A percentile compares a stretch with the other conserved stretches of the same genome.
Conservation (phyloP, 2,888 invertebrate species). For the Hydrotaea cyrtoneurina region DNA sequence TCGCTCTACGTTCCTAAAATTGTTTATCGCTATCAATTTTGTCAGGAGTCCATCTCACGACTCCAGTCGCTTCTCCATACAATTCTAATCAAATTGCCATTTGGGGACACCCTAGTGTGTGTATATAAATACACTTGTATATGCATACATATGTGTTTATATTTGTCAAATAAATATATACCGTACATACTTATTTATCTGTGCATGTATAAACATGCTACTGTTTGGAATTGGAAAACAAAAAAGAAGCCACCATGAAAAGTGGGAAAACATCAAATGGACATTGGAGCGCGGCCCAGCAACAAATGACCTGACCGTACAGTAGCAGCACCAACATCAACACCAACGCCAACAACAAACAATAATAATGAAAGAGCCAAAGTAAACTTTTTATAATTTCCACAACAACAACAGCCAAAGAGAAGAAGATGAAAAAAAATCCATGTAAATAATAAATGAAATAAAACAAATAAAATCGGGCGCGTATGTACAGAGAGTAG, state of each 20-base stretch:
- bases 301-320: background rate
- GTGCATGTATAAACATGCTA: constrained; percentile 36
- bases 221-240: constrained; percentile 42
- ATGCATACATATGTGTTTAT: background rate
- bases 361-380: constrained; percentile 47
- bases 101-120: no score
- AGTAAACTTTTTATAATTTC: constrained; percentile 52
- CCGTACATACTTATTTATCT: background rate
- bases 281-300: background rate
- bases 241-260: constrained; percentile 9
- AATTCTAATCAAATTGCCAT: no score
- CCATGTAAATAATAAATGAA: constrained; percentile 57
- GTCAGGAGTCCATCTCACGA: no score
- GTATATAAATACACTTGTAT: no score
- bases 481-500: constrained; percentile 13
- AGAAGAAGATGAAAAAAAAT: constrained; percentile 5
- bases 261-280: constrained; percentile 8
- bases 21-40: no score
- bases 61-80: no score
- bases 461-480: constrained; percentile 38
- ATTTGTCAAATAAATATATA: background rate
- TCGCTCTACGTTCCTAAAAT: no score
- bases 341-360: constrained; percentile 44
- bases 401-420: constrained; percentile 30
- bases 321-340: constrained; percentile 14